Base-by-base conservation (phyloP, 2,113 vertebrate genomes). In the Phylloscopus whistleri region DNA sequence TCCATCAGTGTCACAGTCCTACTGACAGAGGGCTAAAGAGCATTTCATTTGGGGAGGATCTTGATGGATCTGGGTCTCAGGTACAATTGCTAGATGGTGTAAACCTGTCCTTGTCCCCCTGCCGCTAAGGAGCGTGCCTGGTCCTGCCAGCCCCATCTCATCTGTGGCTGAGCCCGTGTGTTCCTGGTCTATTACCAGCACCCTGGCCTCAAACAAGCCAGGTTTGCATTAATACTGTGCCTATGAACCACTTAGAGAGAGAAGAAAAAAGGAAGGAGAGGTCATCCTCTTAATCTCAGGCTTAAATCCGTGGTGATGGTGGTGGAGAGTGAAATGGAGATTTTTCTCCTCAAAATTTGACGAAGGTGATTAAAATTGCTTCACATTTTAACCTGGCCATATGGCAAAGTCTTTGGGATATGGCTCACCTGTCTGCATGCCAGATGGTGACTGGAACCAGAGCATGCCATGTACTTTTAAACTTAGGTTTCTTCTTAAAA, bases 91-190 rank as follows among this genome's bases (percentile, higher is more conserved):
- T 72, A 9, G 33, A 17, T 62, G 35, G 7, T 46, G 6, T 46
- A n/a, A 78, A 49, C 8, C 31, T 60, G 16, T 76, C 23, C 14
- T 35, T 62, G 16, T 67, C 14, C 8, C 37, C 10, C 5, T 48
- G 33, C 55, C 60, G 39, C 13, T 51, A 33, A 41, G 26, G 67
- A 78, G 21, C 0, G 0, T 69, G 17, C 21, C 17, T 8, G 4
- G 1, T 73, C 37, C 59, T 92, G 37, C 33, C 31, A 37, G 48
- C 64, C n/a, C 80, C 4, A 0, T 46, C 33, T 35, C 11, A 16
- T 46, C n/a, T 2, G 1, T 0, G 7, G 23, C 5, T 75, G 35
- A 89, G 31, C 69, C 53, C 16, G 1, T 3, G 2, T 28, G 24
- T 78, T 66, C 43, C 56, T 82, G 28, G 4, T 41, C 16, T 79